Evolutionary conservation across 2,888 invertebrate species (phyloP), one percentile per base, ranked within the genome.

Genomic region (Hetaerina titia): DNA sequence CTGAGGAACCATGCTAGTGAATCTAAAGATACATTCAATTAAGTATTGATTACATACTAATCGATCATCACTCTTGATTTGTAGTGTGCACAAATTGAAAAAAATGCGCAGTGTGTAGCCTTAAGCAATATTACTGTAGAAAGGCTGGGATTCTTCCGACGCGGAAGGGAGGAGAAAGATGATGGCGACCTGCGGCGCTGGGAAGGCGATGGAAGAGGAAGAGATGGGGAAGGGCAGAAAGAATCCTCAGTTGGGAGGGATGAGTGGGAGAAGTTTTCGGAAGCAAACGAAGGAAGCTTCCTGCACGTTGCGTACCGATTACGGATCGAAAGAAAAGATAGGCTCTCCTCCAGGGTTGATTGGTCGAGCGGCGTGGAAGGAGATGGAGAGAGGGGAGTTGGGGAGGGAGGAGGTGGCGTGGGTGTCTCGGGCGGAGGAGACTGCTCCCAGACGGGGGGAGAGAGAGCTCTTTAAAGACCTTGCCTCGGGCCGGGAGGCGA

Each of bases 401-500:
- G 9, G 69, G 69, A 19, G 5, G 69, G 5, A 69, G 69, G 64
- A 22, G 69, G 69, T 1, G 69, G 69, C 69, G 69, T 69, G 69
- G 69, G 69, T 8, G 69, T 69, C 69, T 69, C n/a, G 69, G 69
- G 69, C 17, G 19, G 81, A 31, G 81, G 81, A 81, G 81, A 81
- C 92, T 74, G 64, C 56, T n/a, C 22, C 56, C 92, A 92, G 92
- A 92, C 92, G 81, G 69, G 5, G 60, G 2, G 69, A n/a, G 6
- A 17, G 69, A 22, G 69, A 69, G 69, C 81, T 81, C 81, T 92
- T 92, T 92, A 92, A 92, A 92, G 92, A 92, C 92, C 92, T 92
- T 92, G 92, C 92, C 92, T 9, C 56, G 57, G 64, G 56, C 11
- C 13, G 56, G 13, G 17, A 64, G 45, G 64, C 45, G 19, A 64